phyloP scores from a whole-genome alignment of 2,888 invertebrate species.

The Sarcophaga carnaria region DNA sequence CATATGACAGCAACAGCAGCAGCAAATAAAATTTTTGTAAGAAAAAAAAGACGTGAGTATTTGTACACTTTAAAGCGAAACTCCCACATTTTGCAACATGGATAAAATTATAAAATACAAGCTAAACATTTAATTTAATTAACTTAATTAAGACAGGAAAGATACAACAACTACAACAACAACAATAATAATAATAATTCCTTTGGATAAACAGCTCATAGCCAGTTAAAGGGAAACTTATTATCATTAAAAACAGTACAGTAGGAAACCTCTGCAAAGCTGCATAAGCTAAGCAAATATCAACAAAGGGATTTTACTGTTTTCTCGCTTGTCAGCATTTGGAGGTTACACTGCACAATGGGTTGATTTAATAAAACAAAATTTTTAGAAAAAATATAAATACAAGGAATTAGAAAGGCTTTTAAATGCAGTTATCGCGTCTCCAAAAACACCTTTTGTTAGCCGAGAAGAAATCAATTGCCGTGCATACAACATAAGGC shows the following conservation, averaged over 20 bases:
- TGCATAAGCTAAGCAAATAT: background rate
- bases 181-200: background rate
- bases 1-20: background rate
- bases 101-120: slow-evolving; percentile 33
- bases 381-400: too few relatives aligned
- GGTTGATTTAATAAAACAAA: background rate
- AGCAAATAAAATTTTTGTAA: background rate
- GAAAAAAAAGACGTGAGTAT: background rate
- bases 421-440: too few relatives aligned
- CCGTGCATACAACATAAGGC: too few relatives aligned
- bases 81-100: slow-evolving; percentile 7
- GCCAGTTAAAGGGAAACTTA: background rate
- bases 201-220: background rate
- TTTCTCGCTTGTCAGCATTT: background rate
- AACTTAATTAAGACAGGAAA: slow-evolving; percentile 14
- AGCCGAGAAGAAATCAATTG: too few relatives aligned
- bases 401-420: too few relatives aligned
- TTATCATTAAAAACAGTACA: background rate
- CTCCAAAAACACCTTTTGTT: too few relatives aligned
- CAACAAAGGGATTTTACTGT: background rate
- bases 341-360: background rate
- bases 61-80: background rate
- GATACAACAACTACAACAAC: background rate
- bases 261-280: background rate
- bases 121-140: slow-evolving; percentile 51